Percentiles rank a stretch among this genome's conserved stretches.
phyloP scores from a whole-genome alignment of 2,888 invertebrate species.

The Cataglyphis cursor region DNA sequence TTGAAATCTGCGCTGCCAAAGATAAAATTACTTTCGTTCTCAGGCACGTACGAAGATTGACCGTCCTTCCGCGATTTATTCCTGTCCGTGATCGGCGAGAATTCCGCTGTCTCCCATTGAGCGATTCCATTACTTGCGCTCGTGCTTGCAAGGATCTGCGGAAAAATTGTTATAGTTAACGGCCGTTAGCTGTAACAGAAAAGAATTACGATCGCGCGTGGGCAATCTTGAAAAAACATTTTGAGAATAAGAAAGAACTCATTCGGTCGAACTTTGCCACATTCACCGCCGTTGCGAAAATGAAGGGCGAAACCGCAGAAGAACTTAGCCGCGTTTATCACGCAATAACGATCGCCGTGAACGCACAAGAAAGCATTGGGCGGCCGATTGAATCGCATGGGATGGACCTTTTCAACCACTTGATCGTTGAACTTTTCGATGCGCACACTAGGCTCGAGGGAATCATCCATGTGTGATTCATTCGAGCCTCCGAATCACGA shows the following conservation, averaged over 20 bases:
- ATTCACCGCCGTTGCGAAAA: background rate
- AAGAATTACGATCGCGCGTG: too few relatives aligned
- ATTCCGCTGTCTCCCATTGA: background rate
- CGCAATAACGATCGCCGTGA: background rate
- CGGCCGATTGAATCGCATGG: background rate
- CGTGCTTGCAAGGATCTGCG: background rate
- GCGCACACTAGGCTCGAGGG: background rate
- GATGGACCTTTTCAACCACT: background rate
- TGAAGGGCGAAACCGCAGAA: background rate
- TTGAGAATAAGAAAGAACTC: background rate
- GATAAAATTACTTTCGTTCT: too few relatives aligned
- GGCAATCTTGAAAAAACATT: background rate
- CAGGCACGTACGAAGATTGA: background rate
- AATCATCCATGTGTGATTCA: background rate
- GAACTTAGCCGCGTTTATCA: background rate
- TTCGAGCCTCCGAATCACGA: background rate
- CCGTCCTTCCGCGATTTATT: background rate
- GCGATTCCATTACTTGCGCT: background rate
- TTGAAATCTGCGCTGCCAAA: too few relatives aligned
- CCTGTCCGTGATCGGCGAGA: background rate
- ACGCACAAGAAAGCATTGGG: background rate
- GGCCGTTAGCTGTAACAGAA: background rate
- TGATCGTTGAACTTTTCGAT: background rate
- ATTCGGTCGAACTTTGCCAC: background rate
- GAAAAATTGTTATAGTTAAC: background rate